Percentiles rank a stretch among this genome's conserved stretches.
Conservation (phyloP, 2,888 invertebrate genomes). For the Brachylomia viminalis region DNA sequence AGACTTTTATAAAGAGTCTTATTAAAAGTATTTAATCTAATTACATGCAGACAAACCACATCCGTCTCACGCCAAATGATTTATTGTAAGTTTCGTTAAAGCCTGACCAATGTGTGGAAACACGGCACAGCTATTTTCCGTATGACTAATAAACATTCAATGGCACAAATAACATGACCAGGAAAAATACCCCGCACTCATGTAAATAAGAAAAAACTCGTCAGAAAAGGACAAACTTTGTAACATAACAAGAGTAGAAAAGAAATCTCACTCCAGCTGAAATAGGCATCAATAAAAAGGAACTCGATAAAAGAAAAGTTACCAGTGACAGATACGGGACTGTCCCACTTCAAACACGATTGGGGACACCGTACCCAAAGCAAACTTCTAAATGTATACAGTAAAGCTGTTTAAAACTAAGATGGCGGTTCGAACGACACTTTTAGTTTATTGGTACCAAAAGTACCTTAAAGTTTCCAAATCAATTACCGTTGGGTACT, state of each 20-base stretch:
- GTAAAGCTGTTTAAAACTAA: conserved; percentile 71
- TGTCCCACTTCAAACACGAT: conserved; percentile 68
- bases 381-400: conserved; percentile 66
- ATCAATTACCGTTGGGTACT: conserved; percentile 66
- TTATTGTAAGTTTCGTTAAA: not conserved
- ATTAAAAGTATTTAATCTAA: not conserved
- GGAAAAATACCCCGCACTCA: conserved; percentile 34
- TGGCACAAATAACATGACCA: conserved; percentile 27
- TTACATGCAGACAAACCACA: not conserved
- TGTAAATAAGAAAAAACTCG: conserved; percentile 53
- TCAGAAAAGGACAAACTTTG: conserved; percentile 51
- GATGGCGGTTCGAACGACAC: conserved; percentile 62
- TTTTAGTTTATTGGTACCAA: conserved; percentile 70
- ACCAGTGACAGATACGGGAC: conserved; percentile 64
- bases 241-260: conserved; percentile 60
- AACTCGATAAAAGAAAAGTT: conserved; percentile 78
- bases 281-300: conserved; percentile 68
- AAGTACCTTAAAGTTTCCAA: conserved; percentile 61
- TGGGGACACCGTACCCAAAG: conserved; percentile 70
- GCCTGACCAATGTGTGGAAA: not conserved
- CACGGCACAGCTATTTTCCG: not conserved
- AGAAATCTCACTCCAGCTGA: conserved; percentile 55
- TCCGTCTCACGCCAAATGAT: too few relatives aligned
- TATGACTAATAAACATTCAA: conserved; percentile 12
- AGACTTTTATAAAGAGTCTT: not conserved